A percentile compares a stretch with the other conserved stretches of the same genome.
Conservation (phyloP, 2,797 vertebrate genomes). For the Enteromius argenteus region DNA sequence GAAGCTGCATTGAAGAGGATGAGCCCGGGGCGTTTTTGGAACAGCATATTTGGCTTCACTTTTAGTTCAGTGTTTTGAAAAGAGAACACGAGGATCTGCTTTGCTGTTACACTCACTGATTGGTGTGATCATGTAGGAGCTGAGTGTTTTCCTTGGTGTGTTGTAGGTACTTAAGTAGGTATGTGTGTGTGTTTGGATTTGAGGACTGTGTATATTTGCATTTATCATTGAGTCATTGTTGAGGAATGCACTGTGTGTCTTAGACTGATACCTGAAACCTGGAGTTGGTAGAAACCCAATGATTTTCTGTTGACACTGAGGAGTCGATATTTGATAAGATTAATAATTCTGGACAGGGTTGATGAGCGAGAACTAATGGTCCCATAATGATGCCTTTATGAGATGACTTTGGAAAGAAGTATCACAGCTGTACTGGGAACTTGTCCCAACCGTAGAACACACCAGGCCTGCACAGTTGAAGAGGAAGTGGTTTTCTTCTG, state of each 20-base stretch:
- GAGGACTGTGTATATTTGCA: conserved; percentile 27
- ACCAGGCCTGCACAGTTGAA: not conserved
- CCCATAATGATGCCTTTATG: not conserved
- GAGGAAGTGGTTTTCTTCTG: conserved; percentile 18
- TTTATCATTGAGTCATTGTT: conserved; percentile 44
- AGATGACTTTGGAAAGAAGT: conserved; percentile 22
- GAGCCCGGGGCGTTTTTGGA: not conserved
- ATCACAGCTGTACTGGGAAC: conserved; percentile 1
- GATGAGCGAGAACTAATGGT: not conserved
- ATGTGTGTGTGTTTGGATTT: conserved; percentile 7
- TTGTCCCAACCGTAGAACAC: not conserved
- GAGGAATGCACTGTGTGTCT: conserved; percentile 47
- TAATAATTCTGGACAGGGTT: conserved; percentile 11
- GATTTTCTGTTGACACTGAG: conserved; percentile 32
- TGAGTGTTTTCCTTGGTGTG: conserved; percentile 32
- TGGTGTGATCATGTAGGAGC: conserved; percentile 2
- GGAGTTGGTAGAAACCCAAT: conserved; percentile 15
- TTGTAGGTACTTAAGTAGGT: conserved; percentile 9
- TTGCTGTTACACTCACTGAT: conserved; percentile 11
- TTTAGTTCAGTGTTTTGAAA: conserved; percentile 17
- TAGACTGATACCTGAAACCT: conserved; percentile 46
- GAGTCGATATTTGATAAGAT: conserved; percentile 12
- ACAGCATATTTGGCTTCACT: not conserved
- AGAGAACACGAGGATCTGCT: not conserved
- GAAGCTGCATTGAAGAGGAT: conserved; percentile 13